Base-by-base conservation (phyloP, 1,140 invertebrate genomes). In the Pseudomyrmex gracilis region DNA sequence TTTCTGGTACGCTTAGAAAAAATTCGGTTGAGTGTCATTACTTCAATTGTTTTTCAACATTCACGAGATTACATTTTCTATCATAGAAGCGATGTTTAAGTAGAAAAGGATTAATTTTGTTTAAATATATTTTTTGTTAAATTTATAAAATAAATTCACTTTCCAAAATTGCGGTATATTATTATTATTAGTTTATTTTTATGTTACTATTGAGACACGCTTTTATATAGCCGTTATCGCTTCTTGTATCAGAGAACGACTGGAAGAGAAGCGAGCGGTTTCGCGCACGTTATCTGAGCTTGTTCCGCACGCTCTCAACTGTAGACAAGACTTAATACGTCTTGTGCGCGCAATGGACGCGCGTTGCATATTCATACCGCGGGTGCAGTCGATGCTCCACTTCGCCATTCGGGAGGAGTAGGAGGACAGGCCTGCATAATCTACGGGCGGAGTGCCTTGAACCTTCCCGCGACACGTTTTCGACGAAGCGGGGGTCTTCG, bases 351-450 rank as follows among this genome's bases (percentile, higher is more conserved):
- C 60, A 84, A 86, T 90, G 43, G 73, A 84, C 68, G 55, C 82
- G 82, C 71, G 78, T 87, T 91, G 89, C 90, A 91, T 91, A 91
- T 91, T 91, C 90, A 91, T 91, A 90, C 73, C 2, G 57, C 43
- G 57, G 47, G 17, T 73, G 64, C 24, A 83, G 73, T 82, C 84
- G 83, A 87, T 88, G 85, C 86, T 90, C 89, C 85, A 90, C 89
- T 87, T 90, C 71, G 82, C 85, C 89, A 82, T 89, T 82, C 84
- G 77, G 53, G 57, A 70, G 80, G 89, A 90, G 90, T 90, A 87
- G 89, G 89, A 90, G 87, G 87, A 90, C 89, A 88, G 86, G 87
- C 89, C 85, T 90, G 90, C 89, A 90, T 90, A 90, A 90, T 89
- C 85, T 90, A 73, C 85, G 43, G 66, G 66, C 64, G 74, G 55